Conservation (phyloP, 2,888 invertebrate genomes). For the Spilarctia lutea region DNA sequence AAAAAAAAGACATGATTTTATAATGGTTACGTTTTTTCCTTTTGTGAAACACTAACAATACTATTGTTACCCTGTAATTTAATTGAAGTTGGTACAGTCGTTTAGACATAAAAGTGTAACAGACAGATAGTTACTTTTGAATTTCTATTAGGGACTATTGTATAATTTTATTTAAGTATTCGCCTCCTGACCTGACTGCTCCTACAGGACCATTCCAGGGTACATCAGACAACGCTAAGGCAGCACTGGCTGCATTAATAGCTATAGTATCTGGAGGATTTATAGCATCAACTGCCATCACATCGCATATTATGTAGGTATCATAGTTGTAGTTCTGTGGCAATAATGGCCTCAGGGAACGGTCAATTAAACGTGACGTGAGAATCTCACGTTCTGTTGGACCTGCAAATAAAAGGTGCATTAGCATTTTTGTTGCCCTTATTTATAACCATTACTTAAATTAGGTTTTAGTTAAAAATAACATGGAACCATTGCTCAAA, state of each 20-base stretch:
- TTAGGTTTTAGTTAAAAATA: no score
- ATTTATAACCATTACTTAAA: no score
- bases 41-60: no score
- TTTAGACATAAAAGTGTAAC: no score
- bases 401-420: constrained; percentile 70
- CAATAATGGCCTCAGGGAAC: constrained; percentile 96
- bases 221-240: constrained; percentile 96
- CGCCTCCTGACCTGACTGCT: constrained; percentile 89
- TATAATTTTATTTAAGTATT: background rate
- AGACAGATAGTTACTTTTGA: no score
- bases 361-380: constrained; percentile 95
- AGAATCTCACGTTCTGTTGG: constrained; percentile 96
- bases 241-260: constrained; percentile 98
- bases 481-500: no score
- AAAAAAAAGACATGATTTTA: no score
- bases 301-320: constrained; percentile 96
- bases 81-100: no score
- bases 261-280: constrained; percentile 96
- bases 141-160: no score
- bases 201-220: constrained; percentile 99
- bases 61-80: no score
- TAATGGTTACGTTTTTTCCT: no score
- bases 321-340: constrained; percentile 91
- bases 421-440: background rate
- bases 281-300: constrained; percentile 95